A percentile compares a stretch with the other conserved stretches of the same genome.
phyloP scores from a whole-genome alignment of 2,888 invertebrate species.

The Meliscaeva auricollis region DNA sequence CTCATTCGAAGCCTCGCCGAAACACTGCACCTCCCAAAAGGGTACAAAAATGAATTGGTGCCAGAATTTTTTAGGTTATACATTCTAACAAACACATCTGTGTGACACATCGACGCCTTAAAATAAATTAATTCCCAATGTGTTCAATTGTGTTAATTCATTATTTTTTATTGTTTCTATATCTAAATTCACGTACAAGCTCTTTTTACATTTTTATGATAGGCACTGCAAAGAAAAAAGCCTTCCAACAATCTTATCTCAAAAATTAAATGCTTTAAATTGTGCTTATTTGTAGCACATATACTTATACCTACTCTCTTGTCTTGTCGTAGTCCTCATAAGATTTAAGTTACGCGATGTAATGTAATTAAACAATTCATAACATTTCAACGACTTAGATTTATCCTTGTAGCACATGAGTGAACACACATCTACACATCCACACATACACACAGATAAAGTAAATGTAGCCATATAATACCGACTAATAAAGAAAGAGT shows the following conservation, averaged over 20 bases:
- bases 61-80: no score
- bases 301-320: background rate
- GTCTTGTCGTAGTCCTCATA: slow-evolving; percentile 14
- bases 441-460: background rate
- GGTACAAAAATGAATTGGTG: no score
- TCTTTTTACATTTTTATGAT: background rate
- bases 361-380: slow-evolving; percentile 53
- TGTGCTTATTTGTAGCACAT: slow-evolving; percentile 27
- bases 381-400: slow-evolving; percentile 47
- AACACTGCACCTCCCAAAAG: no score
- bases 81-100: no score
- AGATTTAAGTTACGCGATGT: slow-evolving; percentile 37
- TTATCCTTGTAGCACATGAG: slow-evolving; percentile 43
- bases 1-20: no score
- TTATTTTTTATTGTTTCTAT: background rate
- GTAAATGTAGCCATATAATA: slow-evolving; percentile 14
- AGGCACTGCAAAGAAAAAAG: no score
- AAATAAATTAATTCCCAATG: no score
- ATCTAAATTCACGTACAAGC: slow-evolving; percentile 1
- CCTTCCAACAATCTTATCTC: slow-evolving; percentile 17
- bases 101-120: no score
- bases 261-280: slow-evolving; percentile 30
- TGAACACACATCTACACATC: slow-evolving; percentile 8
- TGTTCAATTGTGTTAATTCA: slow-evolving; percentile 5
- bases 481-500: slow-evolving; percentile 47